These are phyloP conservation scores for Drosophila insularis DNA, from an alignment of 1,140 invertebrate genomes.

Conservation along the genomic window DNA sequence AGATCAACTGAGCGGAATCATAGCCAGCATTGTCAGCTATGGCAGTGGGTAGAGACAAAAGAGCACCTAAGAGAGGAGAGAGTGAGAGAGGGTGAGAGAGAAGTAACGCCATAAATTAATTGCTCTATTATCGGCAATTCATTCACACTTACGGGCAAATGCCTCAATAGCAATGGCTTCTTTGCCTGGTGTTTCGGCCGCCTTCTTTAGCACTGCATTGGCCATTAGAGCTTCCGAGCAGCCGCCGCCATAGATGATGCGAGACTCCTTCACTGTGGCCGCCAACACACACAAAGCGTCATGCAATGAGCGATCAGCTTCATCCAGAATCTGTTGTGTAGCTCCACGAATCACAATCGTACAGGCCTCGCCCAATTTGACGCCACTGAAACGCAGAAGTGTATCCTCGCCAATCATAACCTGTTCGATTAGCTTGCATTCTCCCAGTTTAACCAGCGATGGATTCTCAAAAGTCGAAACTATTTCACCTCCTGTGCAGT, in stretches of 20 bases:
- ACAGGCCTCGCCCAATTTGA: conserved; percentile 97
- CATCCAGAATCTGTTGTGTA: conserved; percentile 99
- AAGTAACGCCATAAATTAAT: no score
- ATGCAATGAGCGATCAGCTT: conserved; percentile 98
- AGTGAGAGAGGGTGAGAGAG: background rate
- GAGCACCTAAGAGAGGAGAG: conserved; percentile 85
- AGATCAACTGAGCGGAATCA: conserved; percentile 97
- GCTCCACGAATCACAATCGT: conserved; percentile 98
- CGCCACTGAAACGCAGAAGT: conserved; percentile 96
- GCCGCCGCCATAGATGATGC: conserved; percentile 95
- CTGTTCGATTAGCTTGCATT: conserved; percentile 98
- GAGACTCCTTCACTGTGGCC: conserved; percentile 96
- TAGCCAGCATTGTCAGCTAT: conserved; percentile 99
- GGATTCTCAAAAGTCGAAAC: conserved; percentile 99
- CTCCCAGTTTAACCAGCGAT: conserved; percentile 94
- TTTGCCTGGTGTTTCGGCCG: conserved; percentile 96
- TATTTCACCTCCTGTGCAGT: conserved; percentile 99
- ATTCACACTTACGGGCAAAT: conserved; percentile 86
- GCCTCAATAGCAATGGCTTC: conserved; percentile 98
- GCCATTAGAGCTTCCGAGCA: conserved; percentile 99
- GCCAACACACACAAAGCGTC: conserved; percentile 99
- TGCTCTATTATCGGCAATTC: background rate
- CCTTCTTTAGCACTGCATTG: conserved; percentile 92
- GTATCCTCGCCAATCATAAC: conserved; percentile 99
- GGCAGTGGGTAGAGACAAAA: conserved; percentile 94